phyloP scores from a whole-genome alignment of 1,140 invertebrate genomes.

The Dolichoris vasculosae region DNA sequence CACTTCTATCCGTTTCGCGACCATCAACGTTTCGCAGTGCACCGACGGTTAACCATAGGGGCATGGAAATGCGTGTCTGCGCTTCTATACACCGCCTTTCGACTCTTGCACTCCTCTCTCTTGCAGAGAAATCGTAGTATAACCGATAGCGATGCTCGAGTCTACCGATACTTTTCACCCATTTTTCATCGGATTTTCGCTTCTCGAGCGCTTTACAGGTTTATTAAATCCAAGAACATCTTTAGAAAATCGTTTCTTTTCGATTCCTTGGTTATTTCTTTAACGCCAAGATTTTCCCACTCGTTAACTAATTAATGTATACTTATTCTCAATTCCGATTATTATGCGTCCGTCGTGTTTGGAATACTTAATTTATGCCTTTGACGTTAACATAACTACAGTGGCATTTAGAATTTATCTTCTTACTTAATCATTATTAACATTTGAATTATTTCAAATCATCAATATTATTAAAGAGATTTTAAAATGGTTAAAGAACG shows the following conservation, averaged over 20 bases:
- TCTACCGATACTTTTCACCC: background rate
- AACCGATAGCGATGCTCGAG: background rate
- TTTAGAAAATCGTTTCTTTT: background rate
- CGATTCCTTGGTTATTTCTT: no score
- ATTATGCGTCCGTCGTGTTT: no score
- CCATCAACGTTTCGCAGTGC: background rate
- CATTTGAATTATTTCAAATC: no score
- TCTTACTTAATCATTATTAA: no score
- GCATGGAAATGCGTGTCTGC: conserved; percentile 30
- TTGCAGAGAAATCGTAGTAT: background rate
- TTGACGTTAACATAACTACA: no score
- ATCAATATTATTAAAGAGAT: no score
- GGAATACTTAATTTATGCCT: no score
- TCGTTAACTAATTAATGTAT: no score
- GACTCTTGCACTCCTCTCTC: conserved; percentile 31
- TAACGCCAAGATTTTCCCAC: no score
- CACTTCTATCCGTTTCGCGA: conserved; percentile 29
- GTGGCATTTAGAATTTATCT: no score
- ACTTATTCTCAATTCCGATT: no score
- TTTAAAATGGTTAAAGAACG: no score
- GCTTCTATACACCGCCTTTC: conserved; percentile 33
- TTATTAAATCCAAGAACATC: background rate
- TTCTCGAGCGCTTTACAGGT: background rate
- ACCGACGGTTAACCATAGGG: background rate
- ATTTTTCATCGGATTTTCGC: background rate